Evolutionary conservation across 2,113 vertebrate species (phyloP).

Genomic region (Equus quagga): DNA sequence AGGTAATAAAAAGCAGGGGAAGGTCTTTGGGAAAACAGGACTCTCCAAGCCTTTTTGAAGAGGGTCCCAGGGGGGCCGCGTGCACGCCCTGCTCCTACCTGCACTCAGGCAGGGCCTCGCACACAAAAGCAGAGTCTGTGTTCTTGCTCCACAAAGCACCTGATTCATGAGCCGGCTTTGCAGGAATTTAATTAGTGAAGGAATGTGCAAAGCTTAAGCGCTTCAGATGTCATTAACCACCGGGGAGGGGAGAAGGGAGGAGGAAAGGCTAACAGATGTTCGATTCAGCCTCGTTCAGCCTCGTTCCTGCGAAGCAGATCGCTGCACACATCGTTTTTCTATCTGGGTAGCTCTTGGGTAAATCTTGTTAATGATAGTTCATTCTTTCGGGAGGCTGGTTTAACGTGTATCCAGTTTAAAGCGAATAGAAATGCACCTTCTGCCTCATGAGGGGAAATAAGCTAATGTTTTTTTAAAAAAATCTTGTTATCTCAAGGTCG

Average conservation of each 20-base stretch:
- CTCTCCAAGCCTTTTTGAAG: constrained; percentile 6
- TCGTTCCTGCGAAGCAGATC: constrained; percentile 54
- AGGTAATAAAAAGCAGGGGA: constrained; percentile 50
- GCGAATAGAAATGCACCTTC: constrained; percentile 24
- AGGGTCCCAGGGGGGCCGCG: not conserved
- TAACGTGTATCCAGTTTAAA: constrained; percentile 43
- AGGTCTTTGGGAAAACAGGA: constrained; percentile 20
- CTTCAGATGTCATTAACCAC: constrained; percentile 74
- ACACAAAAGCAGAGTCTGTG: constrained; percentile 66
- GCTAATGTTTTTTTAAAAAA: not conserved
- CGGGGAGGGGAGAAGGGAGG: not conserved
- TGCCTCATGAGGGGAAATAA: not conserved
- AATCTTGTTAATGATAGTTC: constrained; percentile 75
- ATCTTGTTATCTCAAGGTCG: not conserved
- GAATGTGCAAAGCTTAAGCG: constrained; percentile 49
- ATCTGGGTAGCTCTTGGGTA: constrained; percentile 72
- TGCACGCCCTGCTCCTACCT: not conserved
- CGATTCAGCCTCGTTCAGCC: constrained; percentile 73
- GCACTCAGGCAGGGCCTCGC: not conserved
- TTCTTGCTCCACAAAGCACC: constrained; percentile 74
- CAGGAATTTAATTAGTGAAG: constrained; percentile 82
- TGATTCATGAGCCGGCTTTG: constrained; percentile 75
- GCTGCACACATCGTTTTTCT: constrained; percentile 38
- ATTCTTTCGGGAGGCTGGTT: constrained; percentile 70
- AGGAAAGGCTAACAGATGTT: constrained; percentile 66